phyloP scores from a whole-genome alignment of 1,140 invertebrate genomes.

The Antheraea mylitta region DNA sequence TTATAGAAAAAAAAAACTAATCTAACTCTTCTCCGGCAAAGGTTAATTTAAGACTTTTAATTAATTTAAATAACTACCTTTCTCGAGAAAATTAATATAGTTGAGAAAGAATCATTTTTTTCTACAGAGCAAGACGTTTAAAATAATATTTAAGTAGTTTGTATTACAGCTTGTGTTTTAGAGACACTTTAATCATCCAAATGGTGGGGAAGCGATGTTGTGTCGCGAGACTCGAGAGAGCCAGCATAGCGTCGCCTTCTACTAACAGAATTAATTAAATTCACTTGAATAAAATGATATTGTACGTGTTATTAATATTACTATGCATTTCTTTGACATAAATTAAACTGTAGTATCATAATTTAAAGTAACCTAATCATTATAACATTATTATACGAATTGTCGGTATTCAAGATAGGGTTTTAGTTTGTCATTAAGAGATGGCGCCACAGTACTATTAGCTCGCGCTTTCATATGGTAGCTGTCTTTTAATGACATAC shows the following conservation, averaged over 20 bases:
- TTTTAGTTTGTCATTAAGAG: no score
- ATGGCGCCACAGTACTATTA: no score
- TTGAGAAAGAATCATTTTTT: neutral
- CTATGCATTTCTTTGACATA: neutral
- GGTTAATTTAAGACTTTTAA: neutral
- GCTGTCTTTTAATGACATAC: no score
- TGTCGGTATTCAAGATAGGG: no score
- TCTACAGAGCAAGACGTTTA: neutral
- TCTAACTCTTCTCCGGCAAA: neutral
- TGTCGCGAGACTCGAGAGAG: no score
- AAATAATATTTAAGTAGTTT: neutral
- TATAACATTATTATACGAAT: no score
- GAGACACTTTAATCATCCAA: neutral
- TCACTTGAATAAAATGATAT: neutral
- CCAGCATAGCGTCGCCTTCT: neutral
- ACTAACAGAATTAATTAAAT: neutral
- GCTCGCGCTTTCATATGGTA: no score
- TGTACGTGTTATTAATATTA: neutral
- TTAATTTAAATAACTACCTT: neutral
- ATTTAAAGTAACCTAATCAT: no score
- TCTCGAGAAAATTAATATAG: neutral
- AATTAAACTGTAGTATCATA: no score
- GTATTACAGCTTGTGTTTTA: neutral
- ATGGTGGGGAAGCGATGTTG: neutral
- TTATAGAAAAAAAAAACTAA: neutral